phyloP scores from a whole-genome alignment of 2,113 vertebrate species.

The Psilopsiagon aymara region DNA sequence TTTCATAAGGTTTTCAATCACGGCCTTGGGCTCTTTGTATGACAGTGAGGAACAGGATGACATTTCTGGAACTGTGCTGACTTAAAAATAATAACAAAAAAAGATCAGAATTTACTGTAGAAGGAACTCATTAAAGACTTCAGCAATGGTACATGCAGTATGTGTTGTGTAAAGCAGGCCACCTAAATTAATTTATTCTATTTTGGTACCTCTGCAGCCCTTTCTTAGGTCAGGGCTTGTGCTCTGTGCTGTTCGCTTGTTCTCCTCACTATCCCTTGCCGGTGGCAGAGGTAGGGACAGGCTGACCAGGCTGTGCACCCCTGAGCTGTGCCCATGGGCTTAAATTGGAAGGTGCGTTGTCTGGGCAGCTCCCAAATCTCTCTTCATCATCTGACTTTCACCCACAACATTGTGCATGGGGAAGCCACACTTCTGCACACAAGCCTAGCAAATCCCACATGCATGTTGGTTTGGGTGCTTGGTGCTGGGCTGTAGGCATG shows the following conservation, averaged over 20 bases:
- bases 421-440: not conserved
- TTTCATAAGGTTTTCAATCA: slow-evolving; percentile 3
- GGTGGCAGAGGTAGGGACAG: not conserved
- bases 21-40: not conserved
- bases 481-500: not conserved
- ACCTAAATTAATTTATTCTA: not conserved
- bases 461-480: accelerated
- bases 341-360: not conserved
- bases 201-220: not conserved
- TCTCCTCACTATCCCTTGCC: not conserved
- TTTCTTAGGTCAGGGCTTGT: not conserved
- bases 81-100: slow-evolving; percentile 26
- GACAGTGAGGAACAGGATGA: not conserved
- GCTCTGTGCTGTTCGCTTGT: accelerated
- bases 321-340: not conserved
- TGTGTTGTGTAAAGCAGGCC: not conserved
- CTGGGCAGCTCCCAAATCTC: not conserved
- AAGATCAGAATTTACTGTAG: not conserved
- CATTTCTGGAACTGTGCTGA: slow-evolving; percentile 10
- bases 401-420: not conserved
- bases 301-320: not conserved
- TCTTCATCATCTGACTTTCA: not conserved
- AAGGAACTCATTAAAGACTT: not conserved
- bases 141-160: not conserved
- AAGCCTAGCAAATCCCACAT: accelerated